Base-by-base conservation (phyloP, 1,140 invertebrate genomes). In the Vanessa atalanta region DNA sequence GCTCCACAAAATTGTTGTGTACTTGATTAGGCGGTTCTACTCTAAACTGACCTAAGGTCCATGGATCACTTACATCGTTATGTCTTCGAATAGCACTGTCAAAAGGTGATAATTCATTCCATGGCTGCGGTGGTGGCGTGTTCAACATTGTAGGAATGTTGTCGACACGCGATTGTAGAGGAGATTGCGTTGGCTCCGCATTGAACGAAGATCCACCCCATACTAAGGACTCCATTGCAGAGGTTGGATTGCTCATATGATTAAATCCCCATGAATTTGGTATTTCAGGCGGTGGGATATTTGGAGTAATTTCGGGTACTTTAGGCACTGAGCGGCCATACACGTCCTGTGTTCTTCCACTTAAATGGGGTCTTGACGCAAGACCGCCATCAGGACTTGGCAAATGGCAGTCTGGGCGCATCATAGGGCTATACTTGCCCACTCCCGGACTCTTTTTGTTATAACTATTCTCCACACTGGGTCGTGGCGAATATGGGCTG, bases 371-470 rank as follows among this genome's bases (percentile, higher is more conserved):
- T 47, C 87, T 76, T 8, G 80, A 75, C 13, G 82, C 50, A 15
- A 86, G 87, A 8, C 84, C 83, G n/a, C 83, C 77, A 55, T 90
- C 88, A 2, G 91, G 89, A 68, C 88, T 92, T 9, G 91, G 87
- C 53, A 91, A 78, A 51, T 88, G 88, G 57, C 83, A 87, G 61
- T 92, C 88, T 11, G 83, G 67, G 2, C 89, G 84, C 81, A 88
- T 83, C 88, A 92, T 87, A 2, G 92, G 92, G 72, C 91, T 93
- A 75, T 92, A 93, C 67, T 88, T 86, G 20, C 88, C 89, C 1
- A 89, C 82, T 16, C 85, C 88, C 1, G 88, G 90, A 47, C 88
- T 90, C 72, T 87, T 87, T 60, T 88, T 90, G 61, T 68, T 83
- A 67, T 88, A 90, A 16, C 76, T 83, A 63, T 79, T 84, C 0